Percentiles rank a stretch among this genome's conserved stretches.
These are phyloP conservation scores for Xiphorhynchus elegans DNA, from an alignment of 2,113 vertebrate species.

Conservation along the genomic window DNA sequence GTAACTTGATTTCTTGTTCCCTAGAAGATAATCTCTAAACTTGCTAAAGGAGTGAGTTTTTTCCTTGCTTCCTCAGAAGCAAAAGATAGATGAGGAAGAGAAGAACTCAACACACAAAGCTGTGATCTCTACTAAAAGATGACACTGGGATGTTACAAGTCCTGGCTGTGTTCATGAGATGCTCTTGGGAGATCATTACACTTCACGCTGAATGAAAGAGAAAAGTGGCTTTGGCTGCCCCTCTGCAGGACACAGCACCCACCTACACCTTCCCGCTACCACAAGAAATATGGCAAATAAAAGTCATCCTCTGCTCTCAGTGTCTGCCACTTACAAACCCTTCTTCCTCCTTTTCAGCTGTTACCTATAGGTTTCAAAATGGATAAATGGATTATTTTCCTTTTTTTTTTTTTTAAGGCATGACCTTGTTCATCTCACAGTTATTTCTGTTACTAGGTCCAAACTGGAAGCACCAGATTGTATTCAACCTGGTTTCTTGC, in stretches of 20 bases:
- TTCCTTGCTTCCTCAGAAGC: neutral
- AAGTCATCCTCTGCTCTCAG: neutral
- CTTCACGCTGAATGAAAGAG: neutral
- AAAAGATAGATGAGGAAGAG: neutral
- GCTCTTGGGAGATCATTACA: neutral
- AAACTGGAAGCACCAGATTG: neutral
- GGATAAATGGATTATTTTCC: neutral
- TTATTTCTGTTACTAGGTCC: neutral
- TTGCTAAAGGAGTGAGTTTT: neutral
- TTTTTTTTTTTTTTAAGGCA: neutral
- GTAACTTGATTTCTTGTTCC: neutral
- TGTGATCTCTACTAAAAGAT: neutral
- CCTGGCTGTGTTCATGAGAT: neutral
- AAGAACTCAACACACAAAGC: neutral
- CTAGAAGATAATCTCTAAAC: neutral
- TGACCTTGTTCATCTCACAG: neutral
- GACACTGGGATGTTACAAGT: fast-evolving
- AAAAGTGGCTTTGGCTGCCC: neutral
- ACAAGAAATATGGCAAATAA: neutral
- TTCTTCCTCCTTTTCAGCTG: neutral
- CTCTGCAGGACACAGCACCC: neutral
- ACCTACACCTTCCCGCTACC: neutral
- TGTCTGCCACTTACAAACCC: neutral
- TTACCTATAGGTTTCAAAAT: neutral
- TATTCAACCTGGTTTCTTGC: neutral